Evolutionary conservation across 2,888 invertebrate genomes (phyloP), one percentile per base, ranked within the genome.

Genomic region (Napeogenes sylphis): DNA sequence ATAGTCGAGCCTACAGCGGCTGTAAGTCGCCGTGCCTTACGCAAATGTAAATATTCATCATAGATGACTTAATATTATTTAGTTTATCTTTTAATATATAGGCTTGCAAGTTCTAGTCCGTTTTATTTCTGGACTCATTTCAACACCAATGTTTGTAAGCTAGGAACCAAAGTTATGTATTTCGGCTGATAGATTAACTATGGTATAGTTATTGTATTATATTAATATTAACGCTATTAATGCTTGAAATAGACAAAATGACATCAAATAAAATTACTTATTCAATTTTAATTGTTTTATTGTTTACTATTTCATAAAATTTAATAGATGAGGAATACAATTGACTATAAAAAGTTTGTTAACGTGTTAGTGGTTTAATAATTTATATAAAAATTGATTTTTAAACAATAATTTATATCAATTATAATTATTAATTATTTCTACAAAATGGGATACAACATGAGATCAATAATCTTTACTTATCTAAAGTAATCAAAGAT

Each of bases 151-250:
- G 71, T 73, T 75, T 75, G 71, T 84, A 85, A 87, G 90, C 90
- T 90, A 89, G 84, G 81, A 83, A 90, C 90, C 90, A 90, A 90
- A 90, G 90, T 85, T 85, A 86, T 86, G 76, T 87, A 86, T 85
- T 84, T 83, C 79, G 86, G 86, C 84, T 82, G 82, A 84, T 83
- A 82, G 80, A 56, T 68, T 68, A 65, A 67, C 70, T 73, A 71
- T 73, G 69, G 66, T 78, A 73, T 78, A 76, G 77, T 82, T 84
- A 83, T 87, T 85, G 83, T 85, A 84, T 64, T 76, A 77, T 77
- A 72, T 79, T 73, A 81, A 84, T 82, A 77, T 80, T 80, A 82
- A 83, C 77, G 79, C 81, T 77, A 81, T 82, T 81, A 83, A 80
- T 80, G 85, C 85, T 87, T 82, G 76, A 76, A 76, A 82, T 86